phyloP scores from a whole-genome alignment of 2,888 invertebrate genomes.

The Linnaemya tessellans region DNA sequence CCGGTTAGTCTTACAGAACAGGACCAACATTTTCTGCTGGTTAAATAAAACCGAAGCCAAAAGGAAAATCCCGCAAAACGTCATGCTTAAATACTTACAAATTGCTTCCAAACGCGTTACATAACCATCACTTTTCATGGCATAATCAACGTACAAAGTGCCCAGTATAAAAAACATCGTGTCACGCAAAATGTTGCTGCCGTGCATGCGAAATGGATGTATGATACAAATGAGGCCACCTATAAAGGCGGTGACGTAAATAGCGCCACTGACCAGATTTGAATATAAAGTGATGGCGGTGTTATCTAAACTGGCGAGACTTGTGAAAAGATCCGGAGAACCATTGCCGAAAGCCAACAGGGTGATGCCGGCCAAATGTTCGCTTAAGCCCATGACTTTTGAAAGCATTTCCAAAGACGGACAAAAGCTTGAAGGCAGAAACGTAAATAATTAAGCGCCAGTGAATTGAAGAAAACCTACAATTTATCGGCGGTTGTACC shows the following conservation, averaged over 20 bases:
- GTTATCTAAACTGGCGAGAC: conserved; percentile 83
- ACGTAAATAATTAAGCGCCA: neutral
- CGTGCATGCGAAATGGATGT: conserved; percentile 84
- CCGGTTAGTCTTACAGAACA: too few species aligned
- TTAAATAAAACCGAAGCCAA: neutral
- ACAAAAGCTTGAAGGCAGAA: conserved; percentile 83
- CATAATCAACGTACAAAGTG: conserved; percentile 73
- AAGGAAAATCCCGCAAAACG: neutral
- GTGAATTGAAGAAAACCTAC: conserved; percentile 78
- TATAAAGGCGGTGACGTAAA: conserved; percentile 86
- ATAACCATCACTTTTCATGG: conserved; percentile 69
- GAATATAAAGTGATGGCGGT: conserved; percentile 81
- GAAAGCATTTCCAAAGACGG: conserved; percentile 84
- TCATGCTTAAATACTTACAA: conserved; percentile 64
- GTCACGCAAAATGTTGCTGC: conserved; percentile 74
- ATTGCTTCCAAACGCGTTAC: conserved; percentile 73
- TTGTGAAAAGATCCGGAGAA: conserved; percentile 87
- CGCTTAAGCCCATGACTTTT: conserved; percentile 83
- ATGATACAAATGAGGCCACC: conserved; percentile 85
- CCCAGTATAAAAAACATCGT: conserved; percentile 75
- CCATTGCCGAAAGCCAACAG: conserved; percentile 89
- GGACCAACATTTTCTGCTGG: too few species aligned
- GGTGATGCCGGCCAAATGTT: conserved; percentile 86
- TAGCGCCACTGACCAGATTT: conserved; percentile 85
- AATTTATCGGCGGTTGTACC: conserved; percentile 85